phyloP scores from a whole-genome alignment of 2,888 invertebrate genomes.

The Temnothorax rugatulus region DNA sequence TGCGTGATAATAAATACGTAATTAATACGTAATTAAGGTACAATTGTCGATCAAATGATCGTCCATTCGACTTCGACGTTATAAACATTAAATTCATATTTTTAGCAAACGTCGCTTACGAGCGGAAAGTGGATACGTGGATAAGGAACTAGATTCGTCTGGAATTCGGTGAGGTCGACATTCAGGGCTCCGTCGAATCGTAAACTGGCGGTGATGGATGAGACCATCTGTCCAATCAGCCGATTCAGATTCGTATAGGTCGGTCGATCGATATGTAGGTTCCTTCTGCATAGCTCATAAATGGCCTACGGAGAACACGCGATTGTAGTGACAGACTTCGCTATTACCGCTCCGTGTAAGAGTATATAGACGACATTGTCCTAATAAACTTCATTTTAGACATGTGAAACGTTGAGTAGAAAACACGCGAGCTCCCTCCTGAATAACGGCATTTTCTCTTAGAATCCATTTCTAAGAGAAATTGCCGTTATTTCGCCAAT shows the following conservation, averaged over 20 bases:
- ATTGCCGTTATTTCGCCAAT: conserved; percentile 11
- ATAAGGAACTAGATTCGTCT: conserved; percentile 93
- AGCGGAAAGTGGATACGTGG: conserved; percentile 96
- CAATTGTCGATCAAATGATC: background rate
- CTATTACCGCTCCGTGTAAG: background rate
- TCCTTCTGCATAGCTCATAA: conserved; percentile 86
- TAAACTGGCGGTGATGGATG: conserved; percentile 95
- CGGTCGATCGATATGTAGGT: conserved; percentile 89
- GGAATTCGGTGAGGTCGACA: conserved; percentile 89
- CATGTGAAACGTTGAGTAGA: background rate
- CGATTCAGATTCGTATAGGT: conserved; percentile 91
- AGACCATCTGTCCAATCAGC: conserved; percentile 92
- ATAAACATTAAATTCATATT: background rate
- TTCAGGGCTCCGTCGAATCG: conserved; percentile 94
- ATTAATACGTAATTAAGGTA: background rate
- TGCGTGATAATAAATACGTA: conserved; percentile 44
- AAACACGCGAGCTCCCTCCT: background rate
- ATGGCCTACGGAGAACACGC: conserved; percentile 73
- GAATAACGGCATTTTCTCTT: background rate
- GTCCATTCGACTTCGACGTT: background rate
- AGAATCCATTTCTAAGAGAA: background rate
- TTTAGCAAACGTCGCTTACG: conserved; percentile 63
- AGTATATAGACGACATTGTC: conserved; percentile 9
- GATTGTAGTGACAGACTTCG: conserved; percentile 20
- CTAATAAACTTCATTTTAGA: conserved; percentile 31